Percentiles rank a stretch among this genome's conserved stretches.
phyloP scores from a whole-genome alignment of 2,797 vertebrate species.

The Mormyrops boulengeri region DNA sequence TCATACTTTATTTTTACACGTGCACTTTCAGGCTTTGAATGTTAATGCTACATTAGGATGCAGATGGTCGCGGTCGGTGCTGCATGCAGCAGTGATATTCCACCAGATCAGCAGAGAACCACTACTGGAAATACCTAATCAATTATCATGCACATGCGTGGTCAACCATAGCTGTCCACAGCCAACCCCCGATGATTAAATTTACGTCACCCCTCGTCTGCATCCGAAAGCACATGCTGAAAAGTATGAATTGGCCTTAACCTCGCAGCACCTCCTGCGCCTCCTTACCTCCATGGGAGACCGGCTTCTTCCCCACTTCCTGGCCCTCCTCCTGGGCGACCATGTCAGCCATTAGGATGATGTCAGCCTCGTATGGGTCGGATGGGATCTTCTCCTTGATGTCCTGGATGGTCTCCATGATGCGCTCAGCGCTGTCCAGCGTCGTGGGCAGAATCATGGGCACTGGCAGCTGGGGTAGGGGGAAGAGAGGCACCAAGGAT shows the following conservation, averaged over 20 bases:
- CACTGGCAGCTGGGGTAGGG: constrained; percentile 73
- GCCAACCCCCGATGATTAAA: background rate
- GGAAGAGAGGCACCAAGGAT: background rate
- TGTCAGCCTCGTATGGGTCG: constrained; percentile 85
- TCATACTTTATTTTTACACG: background rate
- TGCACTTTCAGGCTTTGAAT: background rate
- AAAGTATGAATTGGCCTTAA: background rate
- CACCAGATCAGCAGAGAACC: background rate
- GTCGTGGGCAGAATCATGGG: constrained; percentile 86
- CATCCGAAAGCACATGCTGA: background rate
- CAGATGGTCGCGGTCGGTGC: background rate
- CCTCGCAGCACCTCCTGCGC: background rate
- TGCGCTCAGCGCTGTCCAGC: constrained; percentile 72
- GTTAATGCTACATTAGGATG: background rate
- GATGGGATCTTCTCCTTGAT: constrained; percentile 83
- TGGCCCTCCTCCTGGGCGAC: constrained; percentile 81
- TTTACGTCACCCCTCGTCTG: background rate
- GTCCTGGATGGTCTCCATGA: constrained; percentile 78
- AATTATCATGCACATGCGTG: background rate
- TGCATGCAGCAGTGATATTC: background rate
- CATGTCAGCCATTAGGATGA: constrained; percentile 96
- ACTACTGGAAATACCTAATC: background rate
- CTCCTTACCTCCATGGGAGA: constrained; percentile 67
- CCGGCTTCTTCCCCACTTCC: constrained; percentile 64
- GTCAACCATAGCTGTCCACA: background rate